phyloP scores from a whole-genome alignment of 2,113 vertebrate genomes.

The Pterocles gutturalis region DNA sequence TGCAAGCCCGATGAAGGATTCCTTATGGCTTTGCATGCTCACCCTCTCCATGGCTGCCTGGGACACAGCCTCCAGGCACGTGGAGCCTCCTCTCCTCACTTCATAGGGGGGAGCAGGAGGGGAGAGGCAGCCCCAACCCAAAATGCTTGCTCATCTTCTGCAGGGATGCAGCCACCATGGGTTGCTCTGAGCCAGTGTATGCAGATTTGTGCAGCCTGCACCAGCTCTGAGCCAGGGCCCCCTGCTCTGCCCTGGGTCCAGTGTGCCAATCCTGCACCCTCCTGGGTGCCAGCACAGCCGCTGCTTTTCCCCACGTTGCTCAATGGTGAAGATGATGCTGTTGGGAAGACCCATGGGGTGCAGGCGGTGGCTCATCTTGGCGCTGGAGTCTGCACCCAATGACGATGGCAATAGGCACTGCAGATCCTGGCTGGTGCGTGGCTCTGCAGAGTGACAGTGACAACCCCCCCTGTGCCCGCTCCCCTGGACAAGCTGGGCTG shows the following conservation, averaged over 20 bases:
- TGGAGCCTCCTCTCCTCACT: not conserved
- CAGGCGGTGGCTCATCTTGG: not conserved
- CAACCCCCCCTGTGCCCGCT: rapidly evolving
- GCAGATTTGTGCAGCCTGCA: not conserved
- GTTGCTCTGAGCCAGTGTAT: not conserved
- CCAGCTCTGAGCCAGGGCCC: not conserved
- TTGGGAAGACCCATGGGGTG: not conserved
- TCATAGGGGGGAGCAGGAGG: not conserved
- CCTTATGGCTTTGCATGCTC: not conserved
- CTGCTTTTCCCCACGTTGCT: not conserved
- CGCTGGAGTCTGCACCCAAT: rapidly evolving
- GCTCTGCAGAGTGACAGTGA: not conserved
- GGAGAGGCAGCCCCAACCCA: not conserved
- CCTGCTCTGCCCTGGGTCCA: not conserved
- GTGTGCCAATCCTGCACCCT: not conserved
- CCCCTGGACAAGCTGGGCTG: not conserved
- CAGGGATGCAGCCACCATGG: not conserved
- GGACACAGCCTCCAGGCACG: not conserved
- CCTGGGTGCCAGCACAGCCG: not conserved
- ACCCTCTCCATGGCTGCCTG: rapidly evolving
- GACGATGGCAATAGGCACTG: not conserved
- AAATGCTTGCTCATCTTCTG: not conserved
- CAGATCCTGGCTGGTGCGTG: not conserved
- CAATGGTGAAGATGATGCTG: not conserved
- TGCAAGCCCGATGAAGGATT: not conserved